Base-by-base conservation (phyloP, 2,888 invertebrate genomes). In the Dromius quadrimaculatus region DNA sequence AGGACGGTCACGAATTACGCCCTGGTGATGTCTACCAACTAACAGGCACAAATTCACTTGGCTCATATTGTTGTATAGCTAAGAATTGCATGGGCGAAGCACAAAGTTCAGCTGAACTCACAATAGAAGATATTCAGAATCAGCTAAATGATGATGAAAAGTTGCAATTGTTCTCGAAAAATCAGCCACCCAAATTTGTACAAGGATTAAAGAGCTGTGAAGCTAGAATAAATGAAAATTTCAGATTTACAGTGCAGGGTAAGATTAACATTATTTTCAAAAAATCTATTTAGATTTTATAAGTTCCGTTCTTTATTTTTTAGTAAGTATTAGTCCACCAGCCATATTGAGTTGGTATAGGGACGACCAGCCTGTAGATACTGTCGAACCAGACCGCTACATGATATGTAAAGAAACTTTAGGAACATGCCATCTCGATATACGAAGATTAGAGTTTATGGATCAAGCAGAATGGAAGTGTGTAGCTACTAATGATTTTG, bases 381-480 rank as follows among this genome's bases (percentile, higher is more conserved):
- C 84, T 72, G 82, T 86, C 0, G 84, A 86, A 72, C 81, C 81
- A 8, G 88, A 88, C n/a, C 89, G 90, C 54, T 94, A 92, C 78
- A 86, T 87, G 73, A 85, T 89, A 43, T 86, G 84, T 62, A 87
- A 87, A 65, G 93, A 93, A 78, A 88, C 89, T 19, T 84, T 89
- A 41, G 93, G 93, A 15, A 84, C 86, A 11, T 93, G 90, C 80
- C 88, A 88, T 78, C 84, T 95, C 73, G 90, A 92, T 76, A 88
- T 95, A 36, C 86, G 86, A 65, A 86, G 87, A 71, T 85, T 94
- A 0, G 93, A 94, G 81, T 89, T 94, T 77, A 85, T 90, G 71
- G 95, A 95, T 79, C 94, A 94, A 83, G 94, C 94, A 0, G 94
- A 95, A 79, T 95, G 95, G 95, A 95, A 94, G 80, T 95, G 94